These are phyloP conservation scores for Cynodonichthys magdalenae DNA, from an alignment of 2,797 vertebrate genomes.

Conservation along the genomic window DNA sequence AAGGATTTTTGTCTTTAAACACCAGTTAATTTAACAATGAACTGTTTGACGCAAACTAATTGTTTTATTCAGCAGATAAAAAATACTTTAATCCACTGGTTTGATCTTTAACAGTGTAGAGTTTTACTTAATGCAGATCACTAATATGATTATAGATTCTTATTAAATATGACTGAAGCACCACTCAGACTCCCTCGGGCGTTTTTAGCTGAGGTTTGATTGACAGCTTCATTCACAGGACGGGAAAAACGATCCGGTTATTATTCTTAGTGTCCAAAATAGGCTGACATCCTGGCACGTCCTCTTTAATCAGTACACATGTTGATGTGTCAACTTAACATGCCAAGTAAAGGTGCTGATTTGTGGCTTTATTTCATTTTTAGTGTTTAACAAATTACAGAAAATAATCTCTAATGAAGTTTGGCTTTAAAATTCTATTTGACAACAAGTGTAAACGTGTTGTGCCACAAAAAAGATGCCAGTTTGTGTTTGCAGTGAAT, in stretches of 20 bases:
- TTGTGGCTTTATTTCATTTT: too few relatives aligned
- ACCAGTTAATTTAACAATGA: too few relatives aligned
- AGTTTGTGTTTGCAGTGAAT: too few relatives aligned
- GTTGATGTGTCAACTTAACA: not conserved
- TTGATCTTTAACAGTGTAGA: not conserved
- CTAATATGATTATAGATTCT: not conserved
- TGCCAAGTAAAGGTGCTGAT: too few relatives aligned
- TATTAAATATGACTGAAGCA: not conserved
- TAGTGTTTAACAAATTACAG: too few relatives aligned
- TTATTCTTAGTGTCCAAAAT: conserved; percentile 1
- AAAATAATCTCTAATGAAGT: too few relatives aligned
- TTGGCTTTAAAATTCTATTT: too few relatives aligned
- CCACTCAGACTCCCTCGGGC: not conserved
- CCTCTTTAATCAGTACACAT: not conserved
- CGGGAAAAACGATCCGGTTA: not conserved
- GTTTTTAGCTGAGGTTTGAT: not conserved
- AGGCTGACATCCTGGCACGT: not conserved
- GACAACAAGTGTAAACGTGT: too few relatives aligned
- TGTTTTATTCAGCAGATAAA: not conserved
- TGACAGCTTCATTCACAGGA: conserved; percentile 1
- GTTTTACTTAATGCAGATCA: not conserved
- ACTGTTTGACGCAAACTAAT: not conserved
- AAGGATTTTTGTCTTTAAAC: too few relatives aligned
- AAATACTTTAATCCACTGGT: not conserved
- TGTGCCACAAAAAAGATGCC: too few relatives aligned